These are phyloP conservation scores for Herminia tarsipennalis DNA, from an alignment of 2,888 invertebrate species.

Conservation along the genomic window DNA sequence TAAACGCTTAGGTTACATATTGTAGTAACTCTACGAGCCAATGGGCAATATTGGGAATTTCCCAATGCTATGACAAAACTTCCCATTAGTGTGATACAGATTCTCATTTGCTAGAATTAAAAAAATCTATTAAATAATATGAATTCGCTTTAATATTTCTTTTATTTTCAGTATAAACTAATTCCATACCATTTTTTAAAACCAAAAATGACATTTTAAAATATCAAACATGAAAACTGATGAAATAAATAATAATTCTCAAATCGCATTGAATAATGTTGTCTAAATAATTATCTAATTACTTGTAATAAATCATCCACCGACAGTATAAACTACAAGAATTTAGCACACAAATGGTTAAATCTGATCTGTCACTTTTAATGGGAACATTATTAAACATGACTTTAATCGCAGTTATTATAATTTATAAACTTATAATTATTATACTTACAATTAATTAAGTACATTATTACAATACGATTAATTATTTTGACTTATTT, in stretches of 20 bases:
- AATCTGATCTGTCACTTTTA: neutral
- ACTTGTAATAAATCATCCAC: too few relatives aligned
- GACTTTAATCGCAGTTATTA: neutral
- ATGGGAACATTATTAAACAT: neutral
- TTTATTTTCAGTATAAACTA: too few relatives aligned
- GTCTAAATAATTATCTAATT: too few relatives aligned
- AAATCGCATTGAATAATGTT: too few relatives aligned
- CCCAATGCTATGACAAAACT: too few relatives aligned
- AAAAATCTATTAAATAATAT: too few relatives aligned
- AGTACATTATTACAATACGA: slow-evolving; percentile 25
- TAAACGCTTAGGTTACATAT: slow-evolving; percentile 36
- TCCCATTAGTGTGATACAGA: neutral
- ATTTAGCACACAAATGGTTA: slow-evolving; percentile 2
- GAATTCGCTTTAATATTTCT: too few relatives aligned
- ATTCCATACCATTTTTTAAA: too few relatives aligned
- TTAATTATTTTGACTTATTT: slow-evolving; percentile 2
- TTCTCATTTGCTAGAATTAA: neutral
- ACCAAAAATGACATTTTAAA: too few relatives aligned
- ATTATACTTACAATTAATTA: slow-evolving; percentile 35
- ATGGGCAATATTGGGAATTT: slow-evolving; percentile 1
- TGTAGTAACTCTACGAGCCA: slow-evolving; percentile 17
- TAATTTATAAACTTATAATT: slow-evolving; percentile 19
- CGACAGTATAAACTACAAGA: neutral
- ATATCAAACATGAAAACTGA: too few relatives aligned
- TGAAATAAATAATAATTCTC: too few relatives aligned